Base-by-base conservation (phyloP, 2,797 vertebrate genomes). In the Anguilla megastoma region DNA sequence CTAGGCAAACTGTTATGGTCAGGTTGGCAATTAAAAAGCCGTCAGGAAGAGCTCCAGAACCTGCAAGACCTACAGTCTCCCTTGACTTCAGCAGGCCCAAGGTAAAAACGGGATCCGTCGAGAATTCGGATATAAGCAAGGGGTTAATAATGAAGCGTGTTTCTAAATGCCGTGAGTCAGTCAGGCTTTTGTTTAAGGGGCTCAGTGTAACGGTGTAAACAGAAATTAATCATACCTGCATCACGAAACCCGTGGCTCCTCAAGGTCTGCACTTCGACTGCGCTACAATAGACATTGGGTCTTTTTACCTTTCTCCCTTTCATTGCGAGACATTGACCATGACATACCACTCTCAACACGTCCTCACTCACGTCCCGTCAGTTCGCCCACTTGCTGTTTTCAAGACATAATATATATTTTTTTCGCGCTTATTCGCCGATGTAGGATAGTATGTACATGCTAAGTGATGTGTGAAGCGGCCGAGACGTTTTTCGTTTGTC, bases 111-210 rank as follows among this genome's bases (percentile, higher is more conserved):
- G 12, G 18, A 12, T 18, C 56, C 56, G 4, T 27, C 2, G 24
- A 69, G 10, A 30, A 30, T 74, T 36, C 27, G 3, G 30, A 27
- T 8, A 10, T 27, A 4, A 41, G 76, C 76, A 88, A 86, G 79
- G 88, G 84, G 91, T 88, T 86, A 87, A 90, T 36, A 12, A 50
- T 85, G n/a, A 84, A 85, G 50, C 71, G 66, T 66, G 71, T 89
- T 56, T 89, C 69, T 27, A 7, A 87, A 89, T 50, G 63, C 87
- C 33, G 48, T 93, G 93, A 93, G 86, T 92, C 93, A 93, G 89
- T 84, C 52, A 41, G 80, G 82, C 82, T 88, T 91, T 91, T 88
- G 84, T 90, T 66, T 60, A 87, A 86, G 86, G 54, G 86, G 85
- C 74, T 89, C 86, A 88, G 88, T 87, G 85, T 71, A 85, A 84